These are phyloP conservation scores for Catostomus latipinnis DNA, from an alignment of 2,797 vertebrate species.

Conservation along the genomic window DNA sequence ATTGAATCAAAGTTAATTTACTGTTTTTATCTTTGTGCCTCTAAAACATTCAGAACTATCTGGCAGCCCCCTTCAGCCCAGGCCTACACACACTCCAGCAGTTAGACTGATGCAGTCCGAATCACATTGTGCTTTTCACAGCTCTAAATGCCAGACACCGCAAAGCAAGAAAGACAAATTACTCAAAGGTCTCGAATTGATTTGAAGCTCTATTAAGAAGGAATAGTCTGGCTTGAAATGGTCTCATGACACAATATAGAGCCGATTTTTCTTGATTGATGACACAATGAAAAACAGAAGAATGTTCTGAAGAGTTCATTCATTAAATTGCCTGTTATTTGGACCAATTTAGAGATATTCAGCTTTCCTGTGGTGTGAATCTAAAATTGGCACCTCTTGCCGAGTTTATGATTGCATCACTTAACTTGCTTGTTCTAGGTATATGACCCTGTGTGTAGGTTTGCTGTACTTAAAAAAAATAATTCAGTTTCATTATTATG, in stretches of 20 bases:
- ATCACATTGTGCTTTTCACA: conserved; percentile 2
- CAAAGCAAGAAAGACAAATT: conserved; percentile 6
- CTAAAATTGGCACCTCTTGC: conserved; percentile 1
- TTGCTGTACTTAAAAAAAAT: no score
- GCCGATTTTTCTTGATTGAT: conserved; percentile 49
- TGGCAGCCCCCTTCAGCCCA: no score
- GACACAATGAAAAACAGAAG: conserved; percentile 36
- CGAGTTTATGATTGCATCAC: not conserved
- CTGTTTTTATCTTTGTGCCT: not conserved
- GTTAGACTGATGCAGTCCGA: no score
- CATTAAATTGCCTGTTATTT: conserved; percentile 42
- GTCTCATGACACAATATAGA: conserved; percentile 36
- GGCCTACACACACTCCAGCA: no score
- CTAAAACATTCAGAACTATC: no score
- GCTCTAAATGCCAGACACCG: not conserved
- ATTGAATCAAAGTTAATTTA: no score
- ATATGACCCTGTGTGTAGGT: no score
- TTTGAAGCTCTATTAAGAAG: conserved; percentile 2
- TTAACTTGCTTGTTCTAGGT: no score
- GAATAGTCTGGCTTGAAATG: conserved; percentile 24
- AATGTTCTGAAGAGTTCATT: conserved; percentile 38
- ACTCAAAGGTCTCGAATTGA: conserved; percentile 25
- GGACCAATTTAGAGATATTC: conserved; percentile 38
- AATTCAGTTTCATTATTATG: no score
- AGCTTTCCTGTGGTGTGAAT: conserved; percentile 20